These are phyloP conservation scores for Lepidiolamprologus cunningtoni DNA, from an alignment of 2,113 vertebrate species.

Conservation along the genomic window DNA sequence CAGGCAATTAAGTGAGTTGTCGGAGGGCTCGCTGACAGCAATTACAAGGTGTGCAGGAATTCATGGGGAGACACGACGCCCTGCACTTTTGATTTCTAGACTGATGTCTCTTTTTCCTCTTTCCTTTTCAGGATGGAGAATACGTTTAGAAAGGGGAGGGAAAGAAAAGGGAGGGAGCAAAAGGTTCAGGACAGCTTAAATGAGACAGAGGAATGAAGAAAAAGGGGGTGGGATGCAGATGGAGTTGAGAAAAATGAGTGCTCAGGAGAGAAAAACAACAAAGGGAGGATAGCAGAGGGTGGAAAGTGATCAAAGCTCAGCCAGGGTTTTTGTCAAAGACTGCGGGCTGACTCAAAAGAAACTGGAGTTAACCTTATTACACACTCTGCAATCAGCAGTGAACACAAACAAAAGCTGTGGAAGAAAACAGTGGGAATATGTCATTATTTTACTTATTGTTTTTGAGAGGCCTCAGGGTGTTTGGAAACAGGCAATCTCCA, in stretches of 20 bases:
- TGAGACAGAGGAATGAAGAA: not conserved
- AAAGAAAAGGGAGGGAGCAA: not conserved
- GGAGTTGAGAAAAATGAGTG: not conserved
- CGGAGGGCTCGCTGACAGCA: constrained; percentile 52
- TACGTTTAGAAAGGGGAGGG: not conserved
- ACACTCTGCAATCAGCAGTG: not conserved
- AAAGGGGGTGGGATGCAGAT: not conserved
- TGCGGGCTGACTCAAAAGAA: not conserved
- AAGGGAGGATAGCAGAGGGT: not conserved
- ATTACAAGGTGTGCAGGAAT: constrained; percentile 64
- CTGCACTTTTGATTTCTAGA: constrained; percentile 34
- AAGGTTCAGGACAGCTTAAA: not conserved
- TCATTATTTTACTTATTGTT: not conserved
- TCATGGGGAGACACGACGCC: constrained; percentile 40
- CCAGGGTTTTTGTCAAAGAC: not conserved
- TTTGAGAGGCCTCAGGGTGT: not conserved
- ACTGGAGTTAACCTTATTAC: not conserved
- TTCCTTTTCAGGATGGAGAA: not conserved
- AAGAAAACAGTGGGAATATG: not conserved
- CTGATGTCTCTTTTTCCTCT: constrained; percentile 18
- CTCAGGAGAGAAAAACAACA: not conserved
- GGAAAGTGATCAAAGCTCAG: constrained; percentile 27
- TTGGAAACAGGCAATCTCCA: not conserved
- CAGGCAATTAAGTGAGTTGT: constrained; percentile 66
- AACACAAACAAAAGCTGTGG: not conserved